phyloP scores from a whole-genome alignment of 2,888 invertebrate genomes.

The Eledone cirrhosa region DNA sequence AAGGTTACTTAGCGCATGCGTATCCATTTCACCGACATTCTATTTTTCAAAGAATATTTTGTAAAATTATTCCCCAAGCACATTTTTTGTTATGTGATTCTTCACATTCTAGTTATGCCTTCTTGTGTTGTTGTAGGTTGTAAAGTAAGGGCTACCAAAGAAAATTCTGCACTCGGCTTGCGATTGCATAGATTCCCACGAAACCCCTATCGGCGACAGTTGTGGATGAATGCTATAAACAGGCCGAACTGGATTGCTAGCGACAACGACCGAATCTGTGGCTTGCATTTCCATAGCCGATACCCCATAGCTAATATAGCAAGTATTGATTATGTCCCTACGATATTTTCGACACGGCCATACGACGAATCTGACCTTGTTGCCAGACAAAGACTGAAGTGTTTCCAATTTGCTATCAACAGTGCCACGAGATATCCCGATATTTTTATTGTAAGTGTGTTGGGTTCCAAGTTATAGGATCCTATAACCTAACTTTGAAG shows the following conservation, averaged over 20 bases:
- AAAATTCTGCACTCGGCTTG: constrained; percentile 7
- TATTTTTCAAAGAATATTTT: not conserved
- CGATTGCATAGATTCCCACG: constrained; percentile 15
- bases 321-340: constrained; percentile 9
- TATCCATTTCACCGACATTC: not conserved
- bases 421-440: no score
- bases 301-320: not conserved
- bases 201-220: not conserved
- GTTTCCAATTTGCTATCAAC: no score
- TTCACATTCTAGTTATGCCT: not conserved
- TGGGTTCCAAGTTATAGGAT: no score
- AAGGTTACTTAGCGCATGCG: not conserved
- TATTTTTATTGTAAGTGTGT: no score
- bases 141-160: constrained; percentile 10
- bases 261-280: constrained; percentile 20
- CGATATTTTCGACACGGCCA: no score
- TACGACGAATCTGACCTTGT: no score
- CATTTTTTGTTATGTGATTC: not conserved
- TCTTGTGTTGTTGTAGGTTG: constrained; percentile 23
- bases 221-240: constrained; percentile 13
- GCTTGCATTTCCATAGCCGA: constrained; percentile 22
- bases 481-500: no score
- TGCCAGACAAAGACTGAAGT: no score
- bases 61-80: not conserved
- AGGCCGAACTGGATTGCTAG: not conserved